Evolutionary conservation across 2,888 invertebrate genomes (phyloP).

Genomic region (Eupithecia insigniata): DNA sequence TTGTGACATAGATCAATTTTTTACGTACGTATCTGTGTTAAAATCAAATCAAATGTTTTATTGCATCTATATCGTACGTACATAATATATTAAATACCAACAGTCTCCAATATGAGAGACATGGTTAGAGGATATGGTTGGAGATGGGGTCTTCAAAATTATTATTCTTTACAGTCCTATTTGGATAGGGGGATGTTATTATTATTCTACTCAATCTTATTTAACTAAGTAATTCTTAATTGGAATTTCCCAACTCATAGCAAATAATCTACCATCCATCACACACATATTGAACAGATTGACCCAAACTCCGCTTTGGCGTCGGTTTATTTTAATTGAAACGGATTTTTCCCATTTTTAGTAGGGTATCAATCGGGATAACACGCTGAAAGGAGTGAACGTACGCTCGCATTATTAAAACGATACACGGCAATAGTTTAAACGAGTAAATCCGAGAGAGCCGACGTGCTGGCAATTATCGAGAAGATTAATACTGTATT

Average conservation of each 20-base stretch:
- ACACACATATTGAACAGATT: conserved; percentile 1
- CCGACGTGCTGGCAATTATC: conserved; percentile 56
- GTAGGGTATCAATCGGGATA: conserved; percentile 60
- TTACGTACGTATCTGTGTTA: too few species aligned
- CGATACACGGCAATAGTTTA: conserved; percentile 61
- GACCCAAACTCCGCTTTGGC: neutral
- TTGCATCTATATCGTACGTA: too few species aligned
- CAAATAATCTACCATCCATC: neutral
- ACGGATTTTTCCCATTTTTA: conserved; percentile 20
- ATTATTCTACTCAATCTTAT: neutral
- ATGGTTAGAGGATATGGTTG: too few species aligned
- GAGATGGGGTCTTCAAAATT: too few species aligned
- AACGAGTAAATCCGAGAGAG: conserved; percentile 52
- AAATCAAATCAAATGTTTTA: too few species aligned
- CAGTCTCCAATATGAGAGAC: too few species aligned
- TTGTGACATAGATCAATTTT: too few species aligned
- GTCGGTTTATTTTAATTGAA: conserved; percentile 24
- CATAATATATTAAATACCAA: too few species aligned
- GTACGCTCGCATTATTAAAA: conserved; percentile 59
- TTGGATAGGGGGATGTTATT: neutral
- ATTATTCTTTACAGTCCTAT: neutral
- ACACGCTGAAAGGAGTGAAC: conserved; percentile 56
- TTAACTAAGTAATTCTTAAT: neutral
- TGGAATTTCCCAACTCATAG: neutral
- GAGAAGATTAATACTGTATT: conserved; percentile 64